Base-by-base conservation (phyloP, 2,113 vertebrate genomes). In the Turnix velox region DNA sequence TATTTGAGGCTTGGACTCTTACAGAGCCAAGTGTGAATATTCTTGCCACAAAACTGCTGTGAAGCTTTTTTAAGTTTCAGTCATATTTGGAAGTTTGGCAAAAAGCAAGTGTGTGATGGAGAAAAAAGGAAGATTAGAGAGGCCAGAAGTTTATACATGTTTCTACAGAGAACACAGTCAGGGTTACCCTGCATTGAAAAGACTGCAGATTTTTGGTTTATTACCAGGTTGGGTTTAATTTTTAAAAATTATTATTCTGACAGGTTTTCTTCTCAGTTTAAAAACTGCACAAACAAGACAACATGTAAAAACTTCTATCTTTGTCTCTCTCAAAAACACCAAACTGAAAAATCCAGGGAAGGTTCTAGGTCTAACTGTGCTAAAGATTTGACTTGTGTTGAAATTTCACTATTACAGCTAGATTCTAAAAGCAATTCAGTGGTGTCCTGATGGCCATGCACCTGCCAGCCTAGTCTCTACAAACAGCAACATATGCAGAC, bases 401-500 rank as follows among this genome's bases (percentile, higher is more conserved):
- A 57, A 57, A 52, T 33, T 31, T 33, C 25, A 31, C 6, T 58
- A 23, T 16, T n/a, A 51, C 66, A 63, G 31, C 27, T 23, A 31
- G 31, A 35, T 65, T 76, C 66, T 39, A n/a, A 48, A 10, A 46
- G 42, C 31, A 28, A 15, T 48, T 58, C 37, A 42, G 18, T 16
- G 59, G 12, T 58, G 19, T 58, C 14, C 19, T 52, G 48, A 40
- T 8, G 30, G 55, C 48, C n/a, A 14, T 12, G 8, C 30, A 33
- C 11, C 23, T 22, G 30, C 27, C 28, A 77, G 65, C 18, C 27
- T 24, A 23, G n/a, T 6, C 52, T 61, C 52, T 63, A 24, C 18
- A n/a, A 79, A 35, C 7, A 46, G 37, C 20, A 57, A 18, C 0
- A 0, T 27, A 30, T 0, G 0, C 9, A 73, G 42, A 48, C 39